Evolutionary conservation across 2,797 vertebrate genomes (phyloP).

Genomic region (Mus minutoides): DNA sequence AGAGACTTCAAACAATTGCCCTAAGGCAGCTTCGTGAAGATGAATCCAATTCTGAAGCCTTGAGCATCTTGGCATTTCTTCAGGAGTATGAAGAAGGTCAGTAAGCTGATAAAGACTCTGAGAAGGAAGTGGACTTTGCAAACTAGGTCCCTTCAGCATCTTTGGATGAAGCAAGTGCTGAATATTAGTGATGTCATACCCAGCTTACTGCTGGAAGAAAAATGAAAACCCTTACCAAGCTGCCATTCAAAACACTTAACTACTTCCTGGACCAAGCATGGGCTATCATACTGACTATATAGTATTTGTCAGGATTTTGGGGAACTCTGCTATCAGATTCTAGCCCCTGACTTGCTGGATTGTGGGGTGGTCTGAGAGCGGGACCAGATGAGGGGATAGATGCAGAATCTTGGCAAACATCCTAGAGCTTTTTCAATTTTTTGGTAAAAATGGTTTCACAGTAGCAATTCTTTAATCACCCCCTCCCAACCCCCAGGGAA

Average conservation of each 20-base stretch:
- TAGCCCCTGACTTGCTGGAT: not conserved
- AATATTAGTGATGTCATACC: not conserved
- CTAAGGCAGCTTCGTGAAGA: conserved; percentile 8
- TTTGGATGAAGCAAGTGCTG: not conserved
- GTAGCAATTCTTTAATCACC: not conserved
- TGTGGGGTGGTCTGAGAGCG: not conserved
- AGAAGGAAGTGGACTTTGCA: not conserved
- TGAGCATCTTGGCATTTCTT: conserved; percentile 74
- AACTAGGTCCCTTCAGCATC: not conserved
- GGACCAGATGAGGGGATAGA: not conserved
- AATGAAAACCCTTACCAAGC: not conserved
- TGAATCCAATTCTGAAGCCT: conserved; percentile 13
- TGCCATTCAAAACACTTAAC: conserved; percentile 3
- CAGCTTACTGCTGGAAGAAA: not conserved
- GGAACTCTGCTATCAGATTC: not conserved
- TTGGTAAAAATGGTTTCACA: too few relatives aligned
- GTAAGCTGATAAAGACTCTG: not conserved
- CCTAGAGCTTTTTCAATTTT: not conserved
- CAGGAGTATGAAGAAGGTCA: not conserved
- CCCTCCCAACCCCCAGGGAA: too few relatives aligned
- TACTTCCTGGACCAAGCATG: not conserved
- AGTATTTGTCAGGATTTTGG: not conserved
- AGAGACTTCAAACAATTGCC: conserved; percentile 71
- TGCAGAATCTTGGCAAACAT: not conserved
- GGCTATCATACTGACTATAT: not conserved